These are phyloP conservation scores for Asteroscopus sphinx DNA, from an alignment of 2,888 invertebrate genomes.

Conservation along the genomic window DNA sequence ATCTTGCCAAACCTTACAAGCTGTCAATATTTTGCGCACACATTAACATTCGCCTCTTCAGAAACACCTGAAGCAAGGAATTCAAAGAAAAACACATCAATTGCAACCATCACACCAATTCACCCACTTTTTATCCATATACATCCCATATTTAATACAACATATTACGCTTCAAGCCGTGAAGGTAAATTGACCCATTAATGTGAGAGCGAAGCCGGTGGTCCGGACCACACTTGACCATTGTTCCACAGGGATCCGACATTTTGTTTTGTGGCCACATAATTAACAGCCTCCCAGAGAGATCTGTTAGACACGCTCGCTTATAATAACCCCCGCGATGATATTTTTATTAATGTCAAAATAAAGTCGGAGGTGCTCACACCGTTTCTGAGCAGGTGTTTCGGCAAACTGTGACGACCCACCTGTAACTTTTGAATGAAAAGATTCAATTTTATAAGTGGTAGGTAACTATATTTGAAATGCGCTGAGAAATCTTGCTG, in stretches of 20 bases:
- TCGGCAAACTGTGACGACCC: slow-evolving; percentile 16
- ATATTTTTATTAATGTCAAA: slow-evolving; percentile 90
- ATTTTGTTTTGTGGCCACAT: slow-evolving; percentile 87
- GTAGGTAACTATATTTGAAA: too few relatives aligned
- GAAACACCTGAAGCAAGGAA: slow-evolving; percentile 5
- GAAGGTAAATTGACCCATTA: slow-evolving; percentile 72
- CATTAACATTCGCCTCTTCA: neutral
- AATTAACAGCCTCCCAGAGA: slow-evolving; percentile 89
- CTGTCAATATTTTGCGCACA: too few relatives aligned
- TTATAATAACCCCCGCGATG: slow-evolving; percentile 88
- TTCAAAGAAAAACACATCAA: slow-evolving; percentile 45
- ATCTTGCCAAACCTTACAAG: too few relatives aligned
- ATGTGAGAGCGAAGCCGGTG: slow-evolving; percentile 74
- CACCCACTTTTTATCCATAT: slow-evolving; percentile 58
- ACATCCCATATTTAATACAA: slow-evolving; percentile 67
- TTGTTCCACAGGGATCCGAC: slow-evolving; percentile 80
- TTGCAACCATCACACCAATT: slow-evolving; percentile 43
- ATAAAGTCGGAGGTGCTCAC: slow-evolving; percentile 79
- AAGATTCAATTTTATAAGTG: neutral
- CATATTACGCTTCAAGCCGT: slow-evolving; percentile 69
- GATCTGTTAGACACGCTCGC: slow-evolving; percentile 89
- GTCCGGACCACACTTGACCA: slow-evolving; percentile 84
- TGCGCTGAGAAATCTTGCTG: neutral
- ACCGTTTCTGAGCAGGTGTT: slow-evolving; percentile 66
- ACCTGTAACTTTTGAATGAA: slow-evolving; percentile 7